Conservation (phyloP, 2,113 vertebrate genomes). For the Barnardius zonarius region DNA sequence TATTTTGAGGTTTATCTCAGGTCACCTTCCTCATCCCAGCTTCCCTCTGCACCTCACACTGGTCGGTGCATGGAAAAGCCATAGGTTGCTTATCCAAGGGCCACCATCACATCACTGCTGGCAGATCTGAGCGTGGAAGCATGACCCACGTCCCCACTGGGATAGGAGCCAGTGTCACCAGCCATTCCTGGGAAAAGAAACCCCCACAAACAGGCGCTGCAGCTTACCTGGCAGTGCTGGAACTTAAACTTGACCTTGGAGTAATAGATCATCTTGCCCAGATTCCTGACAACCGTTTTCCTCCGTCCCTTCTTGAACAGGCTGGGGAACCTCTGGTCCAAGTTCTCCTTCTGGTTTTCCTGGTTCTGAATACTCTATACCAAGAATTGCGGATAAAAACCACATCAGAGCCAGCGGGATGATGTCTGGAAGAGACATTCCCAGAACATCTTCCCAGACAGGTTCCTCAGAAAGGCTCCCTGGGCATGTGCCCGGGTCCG, state of each 20-base stretch:
- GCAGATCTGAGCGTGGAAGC: neutral
- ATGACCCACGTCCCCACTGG: neutral
- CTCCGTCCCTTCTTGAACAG: constrained; percentile 73
- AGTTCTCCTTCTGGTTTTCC: constrained; percentile 78
- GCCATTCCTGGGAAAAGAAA: neutral
- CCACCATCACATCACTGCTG: neutral
- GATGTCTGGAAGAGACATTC: neutral
- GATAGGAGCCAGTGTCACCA: neutral
- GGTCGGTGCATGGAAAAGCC: neutral
- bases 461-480: neutral
- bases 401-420: neutral
- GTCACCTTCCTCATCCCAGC: neutral
- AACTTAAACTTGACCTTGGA: constrained; percentile 93
- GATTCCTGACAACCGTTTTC: constrained; percentile 79
- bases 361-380: constrained; percentile 44
- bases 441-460: neutral
- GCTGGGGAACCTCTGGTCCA: constrained; percentile 79
- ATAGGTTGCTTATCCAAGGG: neutral
- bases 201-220: neutral
- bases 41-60: neutral
- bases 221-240: constrained; percentile 87
- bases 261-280: constrained; percentile 89
- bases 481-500: neutral
- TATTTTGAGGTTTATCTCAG: neutral
- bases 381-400: neutral